Base-by-base conservation (phyloP, 2,888 invertebrate species). In the Antheraea yamamai region DNA sequence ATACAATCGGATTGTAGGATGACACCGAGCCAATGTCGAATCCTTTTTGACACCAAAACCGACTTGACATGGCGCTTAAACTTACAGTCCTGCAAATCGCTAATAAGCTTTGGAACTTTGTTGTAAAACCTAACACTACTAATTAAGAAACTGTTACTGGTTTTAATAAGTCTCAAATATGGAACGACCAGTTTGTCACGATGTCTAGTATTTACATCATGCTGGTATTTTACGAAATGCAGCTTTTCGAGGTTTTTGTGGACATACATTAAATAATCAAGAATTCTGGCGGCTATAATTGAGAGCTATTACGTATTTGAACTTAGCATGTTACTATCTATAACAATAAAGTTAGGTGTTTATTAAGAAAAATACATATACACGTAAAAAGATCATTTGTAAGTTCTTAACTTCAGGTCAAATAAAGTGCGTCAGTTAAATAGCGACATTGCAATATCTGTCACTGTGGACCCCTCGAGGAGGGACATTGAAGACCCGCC, bases 1-100 rank as follows among this genome's bases (percentile, higher is more conserved):
- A 93, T 92, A 91, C 88, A 83, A 89, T 85, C 86, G 83, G 87
- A 85, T 87, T 85, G 85, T 83, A 81, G 79, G 80, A 79, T 78
- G 79, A 75, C 72, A 72, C 61, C 20, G 72, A 55, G 71, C 72
- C 70, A 70, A 70, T 39, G 70, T 70, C 70, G 70, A 70, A n/a
- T 4, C 20, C 20, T 6, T 39, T 39, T 39, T 39, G 35, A 39
- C 6, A 39, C 35, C 0, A 39, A 39, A 39, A 39, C 6, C 6
- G 0, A 6, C 6, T 39, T 39, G 35, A 39, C 35, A 39, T 39
- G 35, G 35, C 0, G 6, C 35, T 39, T 39, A 7, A 39, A 39
- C 35, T 39, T 39, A 39, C 35, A 39, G 7, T 39, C 4, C 35
- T 0, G 35, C 35, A 39, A 39, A 7, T 39, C 7, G 2, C 3